Evolutionary conservation across 2,888 invertebrate species (phyloP).

Genomic region (Heliconius ethilla): DNA sequence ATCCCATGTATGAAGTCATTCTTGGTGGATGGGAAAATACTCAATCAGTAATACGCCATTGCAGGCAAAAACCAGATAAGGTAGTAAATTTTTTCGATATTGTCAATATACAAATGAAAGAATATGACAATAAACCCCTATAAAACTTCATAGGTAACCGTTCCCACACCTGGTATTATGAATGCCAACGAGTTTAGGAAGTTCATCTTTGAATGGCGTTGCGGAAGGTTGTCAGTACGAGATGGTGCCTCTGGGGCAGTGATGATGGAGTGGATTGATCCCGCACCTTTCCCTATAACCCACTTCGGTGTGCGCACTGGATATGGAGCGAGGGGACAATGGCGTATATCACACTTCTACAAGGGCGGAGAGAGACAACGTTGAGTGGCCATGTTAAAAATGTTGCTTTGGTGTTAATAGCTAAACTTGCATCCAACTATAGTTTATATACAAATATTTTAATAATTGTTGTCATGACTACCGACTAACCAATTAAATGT

Average conservation of each 20-base stretch:
- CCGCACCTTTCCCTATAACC: constrained; percentile 81
- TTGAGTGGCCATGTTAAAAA: constrained; percentile 66
- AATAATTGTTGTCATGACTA: constrained; percentile 41
- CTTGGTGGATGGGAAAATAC: constrained; percentile 87
- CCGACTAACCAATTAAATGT: constrained; percentile 45
- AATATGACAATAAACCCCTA: constrained; percentile 45
- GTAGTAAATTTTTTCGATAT: constrained; percentile 63
- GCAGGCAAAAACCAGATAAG: constrained; percentile 84
- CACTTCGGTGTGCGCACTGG: constrained; percentile 85
- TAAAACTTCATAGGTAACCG: constrained; percentile 76
- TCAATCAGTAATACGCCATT: constrained; percentile 84
- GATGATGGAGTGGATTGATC: constrained; percentile 83
- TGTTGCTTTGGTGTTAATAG: constrained; percentile 69
- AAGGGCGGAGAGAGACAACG: constrained; percentile 57
- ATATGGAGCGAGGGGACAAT: constrained; percentile 85
- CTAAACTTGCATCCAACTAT: constrained; percentile 48
- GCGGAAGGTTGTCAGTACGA: constrained; percentile 78
- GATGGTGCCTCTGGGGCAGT: constrained; percentile 74
- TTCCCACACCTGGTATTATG: constrained; percentile 82
- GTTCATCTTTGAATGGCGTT: constrained; percentile 82
- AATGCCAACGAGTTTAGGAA: constrained; percentile 80
- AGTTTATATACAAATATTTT: constrained; percentile 41
- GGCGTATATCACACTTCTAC: constrained; percentile 79
- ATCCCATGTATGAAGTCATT: constrained; percentile 85
- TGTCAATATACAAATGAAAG: constrained; percentile 2